Conservation (phyloP, 2,113 vertebrate species). For the Amphilophus citrinellus region DNA sequence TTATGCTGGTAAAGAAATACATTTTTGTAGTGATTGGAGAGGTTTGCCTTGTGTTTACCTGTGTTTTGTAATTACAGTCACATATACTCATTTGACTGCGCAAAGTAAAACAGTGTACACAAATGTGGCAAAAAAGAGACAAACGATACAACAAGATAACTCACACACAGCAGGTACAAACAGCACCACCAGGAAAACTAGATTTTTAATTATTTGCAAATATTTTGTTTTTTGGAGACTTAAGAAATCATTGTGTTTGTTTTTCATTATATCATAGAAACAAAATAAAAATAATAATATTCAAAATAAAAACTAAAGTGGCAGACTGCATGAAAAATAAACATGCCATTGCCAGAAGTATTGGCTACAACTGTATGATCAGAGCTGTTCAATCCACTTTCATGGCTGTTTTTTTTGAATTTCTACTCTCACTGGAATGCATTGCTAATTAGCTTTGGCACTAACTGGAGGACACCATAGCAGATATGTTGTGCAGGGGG, state of each 20-base stretch:
- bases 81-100: background rate
- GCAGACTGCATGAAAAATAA: too few species aligned
- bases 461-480: too few species aligned
- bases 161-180: background rate
- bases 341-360: too few species aligned
- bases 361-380: background rate
- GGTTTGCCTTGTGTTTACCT: background rate
- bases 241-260: too few species aligned
- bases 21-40: background rate
- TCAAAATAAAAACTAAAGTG: too few species aligned
- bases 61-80: constrained; percentile 16
- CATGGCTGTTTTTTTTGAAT: background rate
- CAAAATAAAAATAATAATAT: too few species aligned
- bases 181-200: too few species aligned
- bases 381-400: background rate
- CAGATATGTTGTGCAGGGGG: background rate
- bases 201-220: too few species aligned
- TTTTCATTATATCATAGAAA: too few species aligned
- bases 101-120: background rate
- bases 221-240: too few species aligned
- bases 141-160: background rate
- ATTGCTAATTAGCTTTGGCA: background rate
- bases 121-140: background rate
- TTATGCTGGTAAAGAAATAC: background rate
- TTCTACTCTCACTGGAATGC: background rate